Evolutionary conservation across 2,113 vertebrate genomes (phyloP).

Genomic region (Cichladusa arquata): DNA sequence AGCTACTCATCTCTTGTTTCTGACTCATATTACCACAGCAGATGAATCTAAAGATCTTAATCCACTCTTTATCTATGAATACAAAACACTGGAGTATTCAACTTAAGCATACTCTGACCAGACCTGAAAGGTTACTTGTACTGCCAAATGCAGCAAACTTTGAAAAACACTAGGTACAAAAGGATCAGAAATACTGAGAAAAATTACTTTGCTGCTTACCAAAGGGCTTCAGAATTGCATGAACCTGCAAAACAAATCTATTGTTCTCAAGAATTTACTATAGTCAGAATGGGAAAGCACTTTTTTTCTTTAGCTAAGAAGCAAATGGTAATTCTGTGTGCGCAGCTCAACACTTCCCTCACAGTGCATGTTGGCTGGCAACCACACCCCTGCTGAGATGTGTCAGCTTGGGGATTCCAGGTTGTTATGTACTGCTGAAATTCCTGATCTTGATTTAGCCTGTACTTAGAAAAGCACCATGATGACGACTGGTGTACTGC

Average conservation of each 20-base stretch:
- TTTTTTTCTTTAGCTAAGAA: background rate
- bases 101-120: background rate
- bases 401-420: conserved; percentile 7
- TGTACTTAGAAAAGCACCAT: background rate
- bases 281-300: background rate
- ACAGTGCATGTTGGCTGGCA: background rate
- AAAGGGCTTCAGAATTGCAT: background rate
- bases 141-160: background rate
- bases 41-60: background rate
- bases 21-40: background rate
- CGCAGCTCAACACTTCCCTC: background rate
- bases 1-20: background rate
- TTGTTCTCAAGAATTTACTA: background rate
- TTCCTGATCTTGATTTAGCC: conserved; percentile 16
- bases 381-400: background rate
- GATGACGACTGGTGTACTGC: background rate
- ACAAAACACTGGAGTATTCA: background rate
- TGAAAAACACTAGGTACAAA: background rate
- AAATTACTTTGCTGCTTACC: background rate
- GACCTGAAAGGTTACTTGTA: background rate
- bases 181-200: background rate
- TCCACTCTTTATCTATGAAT: background rate
- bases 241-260: background rate
- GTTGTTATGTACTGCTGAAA: background rate
- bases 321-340: background rate